Percentiles rank a stretch among this genome's conserved stretches.
Conservation (phyloP, 2,888 invertebrate genomes). For the Tetragonisca angustula region DNA sequence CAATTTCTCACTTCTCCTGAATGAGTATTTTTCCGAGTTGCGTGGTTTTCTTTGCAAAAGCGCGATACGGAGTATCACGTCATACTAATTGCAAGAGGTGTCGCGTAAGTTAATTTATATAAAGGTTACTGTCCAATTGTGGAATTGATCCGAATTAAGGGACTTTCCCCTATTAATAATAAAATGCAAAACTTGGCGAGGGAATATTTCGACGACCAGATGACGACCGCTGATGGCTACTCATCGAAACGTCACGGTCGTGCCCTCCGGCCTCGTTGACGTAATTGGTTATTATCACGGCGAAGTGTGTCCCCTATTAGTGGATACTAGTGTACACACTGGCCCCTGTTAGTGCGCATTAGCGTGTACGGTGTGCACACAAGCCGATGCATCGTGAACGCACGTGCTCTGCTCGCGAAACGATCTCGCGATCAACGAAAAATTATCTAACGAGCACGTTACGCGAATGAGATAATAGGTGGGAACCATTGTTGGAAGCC, state of each 20-base stretch:
- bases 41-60: too few species aligned
- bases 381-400: slow-evolving; percentile 32
- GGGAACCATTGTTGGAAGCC: slow-evolving; percentile 1
- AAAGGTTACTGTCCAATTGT: too few species aligned
- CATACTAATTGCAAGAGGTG: too few species aligned
- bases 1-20: too few species aligned
- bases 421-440: slow-evolving; percentile 40
- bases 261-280: slow-evolving; percentile 65
- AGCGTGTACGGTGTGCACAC: slow-evolving; percentile 39
- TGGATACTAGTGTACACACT: slow-evolving; percentile 56
- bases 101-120: too few species aligned
- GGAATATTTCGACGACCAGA: slow-evolving; percentile 11
- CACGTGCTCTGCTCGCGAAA: slow-evolving; percentile 52
- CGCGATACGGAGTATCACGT: too few species aligned
- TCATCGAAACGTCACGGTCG: slow-evolving; percentile 61
- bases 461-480: slow-evolving; percentile 16
- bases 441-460: slow-evolving; percentile 29
- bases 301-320: slow-evolving; percentile 64
- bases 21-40: too few species aligned
- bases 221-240: slow-evolving; percentile 1
- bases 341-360: slow-evolving; percentile 48
- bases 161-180: too few species aligned
- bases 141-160: too few species aligned
- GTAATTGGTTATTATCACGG: slow-evolving; percentile 69
- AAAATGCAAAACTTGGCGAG: neutral